Percentiles rank a stretch among this genome's conserved stretches.
These are phyloP conservation scores for Macaria notata DNA, from an alignment of 2,888 invertebrate species.

Conservation along the genomic window DNA sequence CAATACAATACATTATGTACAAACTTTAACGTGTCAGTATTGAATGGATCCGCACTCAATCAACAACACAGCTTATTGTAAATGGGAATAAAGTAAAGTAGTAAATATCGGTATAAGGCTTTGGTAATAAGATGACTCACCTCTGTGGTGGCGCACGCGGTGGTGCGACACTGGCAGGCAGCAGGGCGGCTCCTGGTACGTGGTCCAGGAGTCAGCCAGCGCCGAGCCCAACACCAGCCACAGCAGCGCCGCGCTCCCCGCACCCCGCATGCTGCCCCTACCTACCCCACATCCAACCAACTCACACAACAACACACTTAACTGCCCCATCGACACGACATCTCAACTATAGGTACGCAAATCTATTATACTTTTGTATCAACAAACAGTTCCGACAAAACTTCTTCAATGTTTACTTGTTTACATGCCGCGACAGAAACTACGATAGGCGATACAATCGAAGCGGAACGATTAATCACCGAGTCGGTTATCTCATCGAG, in stretches of 20 bases:
- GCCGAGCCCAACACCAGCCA: slow-evolving; percentile 70
- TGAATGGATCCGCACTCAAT: too few relatives aligned
- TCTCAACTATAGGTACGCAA: slow-evolving; percentile 43
- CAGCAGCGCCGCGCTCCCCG: slow-evolving; percentile 60
- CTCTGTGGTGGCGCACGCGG: slow-evolving; percentile 85
- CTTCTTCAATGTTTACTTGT: slow-evolving; percentile 72
- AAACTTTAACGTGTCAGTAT: too few relatives aligned
- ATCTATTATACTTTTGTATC: slow-evolving; percentile 49
- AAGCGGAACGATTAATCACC: slow-evolving; percentile 69
- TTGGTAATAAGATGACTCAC: slow-evolving; percentile 53
- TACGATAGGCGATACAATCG: slow-evolving; percentile 64
- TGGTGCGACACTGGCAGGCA: slow-evolving; percentile 83
- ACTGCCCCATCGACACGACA: slow-evolving; percentile 42
- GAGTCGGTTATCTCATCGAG: slow-evolving; percentile 69
- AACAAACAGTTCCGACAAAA: slow-evolving; percentile 65
- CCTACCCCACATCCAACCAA: slow-evolving; percentile 56
- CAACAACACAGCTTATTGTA: too few relatives aligned
- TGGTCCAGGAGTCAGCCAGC: slow-evolving; percentile 84
- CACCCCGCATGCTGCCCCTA: slow-evolving; percentile 53
- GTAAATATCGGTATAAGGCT: too few relatives aligned
- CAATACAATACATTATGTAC: too few relatives aligned
- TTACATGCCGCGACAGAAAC: slow-evolving; percentile 25
- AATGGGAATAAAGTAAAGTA: too few relatives aligned
- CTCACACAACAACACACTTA: slow-evolving; percentile 41
- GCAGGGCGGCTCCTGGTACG: slow-evolving; percentile 85